These are phyloP conservation scores for Hylaeus anthracinus DNA, from an alignment of 1,140 invertebrate genomes.

Conservation along the genomic window DNA sequence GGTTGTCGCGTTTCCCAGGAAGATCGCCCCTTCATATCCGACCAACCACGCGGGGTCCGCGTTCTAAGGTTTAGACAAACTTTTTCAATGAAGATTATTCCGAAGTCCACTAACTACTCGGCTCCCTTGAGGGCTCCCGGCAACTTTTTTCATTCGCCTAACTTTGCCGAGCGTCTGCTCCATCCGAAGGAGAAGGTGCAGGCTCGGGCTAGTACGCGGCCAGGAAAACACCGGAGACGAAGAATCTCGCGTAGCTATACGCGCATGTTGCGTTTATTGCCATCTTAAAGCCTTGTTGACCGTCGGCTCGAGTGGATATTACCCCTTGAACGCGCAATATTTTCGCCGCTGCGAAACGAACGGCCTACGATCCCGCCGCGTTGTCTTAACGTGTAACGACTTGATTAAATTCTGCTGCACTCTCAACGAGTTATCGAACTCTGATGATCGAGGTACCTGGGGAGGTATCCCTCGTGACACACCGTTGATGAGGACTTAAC, in stretches of 20 bases:
- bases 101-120: constrained; percentile 76
- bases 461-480: no score
- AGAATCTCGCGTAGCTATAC: constrained; percentile 37
- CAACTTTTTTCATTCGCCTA: constrained; percentile 79
- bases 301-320: constrained; percentile 33
- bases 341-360: not conserved
- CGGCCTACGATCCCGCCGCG: no score
- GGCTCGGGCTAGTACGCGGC: constrained; percentile 9
- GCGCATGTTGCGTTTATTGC: constrained; percentile 61
- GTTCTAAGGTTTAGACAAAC: constrained; percentile 77
- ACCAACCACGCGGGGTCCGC: constrained; percentile 64
- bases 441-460: no score
- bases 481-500: no score
- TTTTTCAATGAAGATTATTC: constrained; percentile 81
- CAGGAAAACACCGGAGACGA: constrained; percentile 53
- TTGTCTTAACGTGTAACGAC: no score
- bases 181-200: constrained; percentile 53
- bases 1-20: constrained; percentile 38
- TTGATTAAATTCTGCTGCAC: no score
- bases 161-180: constrained; percentile 67
- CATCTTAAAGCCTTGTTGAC: constrained; percentile 55
- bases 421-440: no score
- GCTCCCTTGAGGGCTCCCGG: constrained; percentile 73
- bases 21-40: constrained; percentile 68
- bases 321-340: constrained; percentile 43